Conservation (phyloP, 1,140 invertebrate genomes). For the Chionoecetes opilio region DNA sequence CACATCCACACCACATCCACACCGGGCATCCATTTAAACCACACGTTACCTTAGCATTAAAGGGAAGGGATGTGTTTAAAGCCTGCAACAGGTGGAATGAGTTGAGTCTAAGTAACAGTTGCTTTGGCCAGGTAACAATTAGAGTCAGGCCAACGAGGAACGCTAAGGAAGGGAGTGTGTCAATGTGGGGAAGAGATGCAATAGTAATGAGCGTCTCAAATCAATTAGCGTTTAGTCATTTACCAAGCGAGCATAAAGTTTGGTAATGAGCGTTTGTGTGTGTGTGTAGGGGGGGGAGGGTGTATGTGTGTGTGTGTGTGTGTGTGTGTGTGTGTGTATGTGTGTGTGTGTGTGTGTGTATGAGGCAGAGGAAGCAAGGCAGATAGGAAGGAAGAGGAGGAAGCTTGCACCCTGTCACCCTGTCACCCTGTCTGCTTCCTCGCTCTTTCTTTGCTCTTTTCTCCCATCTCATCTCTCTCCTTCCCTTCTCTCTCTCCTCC, state of each 20-base stretch:
- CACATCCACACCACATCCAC: background rate
- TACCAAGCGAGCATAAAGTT: background rate
- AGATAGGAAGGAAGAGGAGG: background rate
- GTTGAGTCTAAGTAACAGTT: too few species aligned
- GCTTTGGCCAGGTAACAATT: background rate
- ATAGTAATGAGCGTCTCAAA: background rate
- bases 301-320: background rate
- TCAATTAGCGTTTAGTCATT: conserved; percentile 23
- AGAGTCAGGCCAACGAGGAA: too few species aligned
- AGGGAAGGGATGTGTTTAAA: background rate
- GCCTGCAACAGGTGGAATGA: background rate
- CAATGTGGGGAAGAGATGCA: background rate
- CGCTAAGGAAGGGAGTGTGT: background rate
- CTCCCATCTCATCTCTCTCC: background rate
- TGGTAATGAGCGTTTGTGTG: background rate
- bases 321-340: background rate
- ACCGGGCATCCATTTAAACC: background rate
- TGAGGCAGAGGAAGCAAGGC: background rate
- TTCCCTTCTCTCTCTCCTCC: background rate
- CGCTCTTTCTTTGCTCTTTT: background rate
- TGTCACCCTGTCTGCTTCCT: background rate
- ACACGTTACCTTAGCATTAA: too few species aligned
- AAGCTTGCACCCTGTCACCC: background rate
- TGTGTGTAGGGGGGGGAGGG: background rate
- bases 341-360: background rate